Conservation (phyloP, 2,797 vertebrate genomes). For the Serranus cabrilla region DNA sequence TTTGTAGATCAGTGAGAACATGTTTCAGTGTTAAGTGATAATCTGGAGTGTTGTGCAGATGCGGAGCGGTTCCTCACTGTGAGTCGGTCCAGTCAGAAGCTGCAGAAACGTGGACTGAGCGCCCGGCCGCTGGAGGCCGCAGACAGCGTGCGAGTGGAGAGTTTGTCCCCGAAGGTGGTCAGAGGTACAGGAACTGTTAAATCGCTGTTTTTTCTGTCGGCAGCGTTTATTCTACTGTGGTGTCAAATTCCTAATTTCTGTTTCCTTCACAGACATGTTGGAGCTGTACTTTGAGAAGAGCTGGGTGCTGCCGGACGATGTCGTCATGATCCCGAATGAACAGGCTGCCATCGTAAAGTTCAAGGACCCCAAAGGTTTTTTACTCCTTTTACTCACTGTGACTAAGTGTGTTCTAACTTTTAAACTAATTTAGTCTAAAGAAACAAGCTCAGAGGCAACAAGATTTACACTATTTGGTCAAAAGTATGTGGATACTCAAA, state of each 20-base stretch:
- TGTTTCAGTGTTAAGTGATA: neutral
- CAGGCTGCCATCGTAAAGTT: constrained; percentile 88
- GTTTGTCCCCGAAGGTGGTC: constrained; percentile 71
- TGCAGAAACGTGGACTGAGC: constrained; percentile 73
- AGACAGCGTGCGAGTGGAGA: constrained; percentile 85
- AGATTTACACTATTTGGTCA: neutral
- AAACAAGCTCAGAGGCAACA: neutral
- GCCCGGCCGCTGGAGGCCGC: constrained; percentile 80
- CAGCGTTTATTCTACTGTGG: neutral
- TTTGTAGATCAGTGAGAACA: no score
- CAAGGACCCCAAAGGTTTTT: constrained; percentile 82
- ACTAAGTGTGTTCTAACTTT: neutral
- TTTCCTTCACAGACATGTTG: constrained; percentile 71
- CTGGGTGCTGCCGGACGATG: constrained; percentile 63
- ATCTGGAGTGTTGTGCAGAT: constrained; percentile 58
- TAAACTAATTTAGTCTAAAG: neutral
- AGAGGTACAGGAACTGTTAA: constrained; percentile 41
- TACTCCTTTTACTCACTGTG: neutral
- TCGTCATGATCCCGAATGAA: constrained; percentile 81
- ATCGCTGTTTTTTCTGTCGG: neutral
- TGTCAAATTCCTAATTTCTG: neutral
- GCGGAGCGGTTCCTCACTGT: constrained; percentile 72
- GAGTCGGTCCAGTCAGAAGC: constrained; percentile 60
- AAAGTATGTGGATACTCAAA: neutral
- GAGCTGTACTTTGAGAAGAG: constrained; percentile 87